Evolutionary conservation across 2,888 invertebrate species (phyloP).

Genomic region (Panopea generosa): DNA sequence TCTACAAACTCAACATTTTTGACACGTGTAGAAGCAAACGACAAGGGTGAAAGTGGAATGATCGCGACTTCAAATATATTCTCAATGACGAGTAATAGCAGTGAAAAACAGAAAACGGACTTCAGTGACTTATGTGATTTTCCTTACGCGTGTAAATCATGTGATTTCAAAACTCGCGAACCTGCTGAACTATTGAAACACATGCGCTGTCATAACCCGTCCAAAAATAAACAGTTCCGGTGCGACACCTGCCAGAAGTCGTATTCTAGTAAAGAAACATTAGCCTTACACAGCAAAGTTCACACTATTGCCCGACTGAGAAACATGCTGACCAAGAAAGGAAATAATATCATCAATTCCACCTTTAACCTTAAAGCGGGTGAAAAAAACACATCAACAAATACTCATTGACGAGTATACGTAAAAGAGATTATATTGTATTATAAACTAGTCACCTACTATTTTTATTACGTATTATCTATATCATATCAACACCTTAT

Average conservation of each 20-base stretch:
- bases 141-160: slow-evolving; percentile 43
- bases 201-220: slow-evolving; percentile 46
- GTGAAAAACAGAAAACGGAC: not conserved
- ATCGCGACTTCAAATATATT: not conserved
- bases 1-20: too few species aligned
- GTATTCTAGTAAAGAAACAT: slow-evolving; percentile 28
- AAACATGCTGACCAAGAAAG: slow-evolving; percentile 13
- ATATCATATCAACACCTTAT: too few species aligned
- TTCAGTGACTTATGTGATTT: not conserved
- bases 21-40: too few species aligned
- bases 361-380: too few species aligned
- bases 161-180: slow-evolving; percentile 32
- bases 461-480: too few species aligned
- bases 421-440: too few species aligned
- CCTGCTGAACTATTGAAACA: slow-evolving; percentile 36
- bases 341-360: too few species aligned
- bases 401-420: too few species aligned
- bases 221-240: slow-evolving; percentile 22
- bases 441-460: too few species aligned
- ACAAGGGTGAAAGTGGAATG: not conserved
- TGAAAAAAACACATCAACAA: too few species aligned
- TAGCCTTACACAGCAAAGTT: slow-evolving; percentile 37
- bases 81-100: not conserved
- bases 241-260: slow-evolving; percentile 37
- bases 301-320: slow-evolving; percentile 38